Evolutionary conservation across 2,888 invertebrate species (phyloP), one percentile per base, ranked within the genome.

Genomic region (Mythimna impura): DNA sequence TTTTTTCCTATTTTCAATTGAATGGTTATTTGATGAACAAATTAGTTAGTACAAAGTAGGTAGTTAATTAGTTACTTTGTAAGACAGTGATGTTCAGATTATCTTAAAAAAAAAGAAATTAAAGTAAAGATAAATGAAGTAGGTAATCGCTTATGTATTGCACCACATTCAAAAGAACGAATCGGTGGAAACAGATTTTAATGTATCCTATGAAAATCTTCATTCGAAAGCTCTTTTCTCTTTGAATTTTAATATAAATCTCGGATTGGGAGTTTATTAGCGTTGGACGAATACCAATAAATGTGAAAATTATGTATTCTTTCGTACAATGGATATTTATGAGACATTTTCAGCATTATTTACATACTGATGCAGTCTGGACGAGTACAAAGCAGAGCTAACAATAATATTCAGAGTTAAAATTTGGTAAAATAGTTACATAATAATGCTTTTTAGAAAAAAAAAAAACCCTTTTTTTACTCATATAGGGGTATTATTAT

Each of bases 151-250:
- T 84, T 79, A 47, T 83, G 22, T 55, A 77, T 91, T 92, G 68
- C 0, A 86, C 90, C 90, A 75, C 12, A 76, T 66, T n/a, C 80
- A 78, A 89, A 67, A 89, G 87, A 89, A 89, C 14, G 91, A 89
- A 93, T 91, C 93, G 86, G 90, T 94, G 90, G 94, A 94, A 95
- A 95, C 95, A 96, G 95, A 96, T 96, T 96, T 96, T 95, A 95
- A 96, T 95, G 95, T 91, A 93, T 95, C 94, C 95, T 94, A 95
- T 95, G 96, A 95, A 95, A 95, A 95, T 95, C 93, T 95, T 94
- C 94, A 94, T 94, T 93, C 94, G 89, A 89, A 84, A 91, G 90
- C 91, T 91, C 89, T 89, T 89, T 47, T 92, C 92, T 92, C 93
- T 94, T 94, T 94, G 95, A 94, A 95, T 95, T 95, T 95, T 94